These are phyloP conservation scores for Ommatoiulus sabulosus DNA, from an alignment of 2,888 invertebrate genomes.

Conservation along the genomic window DNA sequence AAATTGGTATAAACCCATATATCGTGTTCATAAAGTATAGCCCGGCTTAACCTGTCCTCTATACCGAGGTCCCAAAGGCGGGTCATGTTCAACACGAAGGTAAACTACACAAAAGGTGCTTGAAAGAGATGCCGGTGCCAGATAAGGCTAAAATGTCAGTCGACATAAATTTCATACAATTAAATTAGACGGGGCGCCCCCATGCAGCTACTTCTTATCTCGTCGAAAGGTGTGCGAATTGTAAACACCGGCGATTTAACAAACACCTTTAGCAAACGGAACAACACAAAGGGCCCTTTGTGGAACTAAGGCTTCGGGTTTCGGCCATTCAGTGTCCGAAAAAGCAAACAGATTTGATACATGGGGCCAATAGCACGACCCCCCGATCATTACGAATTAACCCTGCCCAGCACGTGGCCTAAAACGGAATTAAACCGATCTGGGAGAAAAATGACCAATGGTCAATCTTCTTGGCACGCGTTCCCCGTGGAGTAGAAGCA, in stretches of 20 bases:
- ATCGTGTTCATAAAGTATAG: not conserved
- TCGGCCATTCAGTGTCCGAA: not conserved
- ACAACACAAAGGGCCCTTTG: slow-evolving; percentile 32
- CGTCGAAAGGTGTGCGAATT: not conserved
- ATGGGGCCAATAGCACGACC: not conserved
- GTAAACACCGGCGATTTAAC: slow-evolving; percentile 4
- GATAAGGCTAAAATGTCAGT: slow-evolving; percentile 37
- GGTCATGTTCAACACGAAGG: slow-evolving; percentile 18
- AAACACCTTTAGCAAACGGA: not conserved
- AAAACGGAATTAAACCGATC: not conserved
- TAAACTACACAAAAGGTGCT: slow-evolving; percentile 17
- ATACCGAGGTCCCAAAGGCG: slow-evolving; percentile 23
- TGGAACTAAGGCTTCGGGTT: not conserved
- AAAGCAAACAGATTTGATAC: slow-evolving; percentile 1
- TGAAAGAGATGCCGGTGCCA: slow-evolving; percentile 26
- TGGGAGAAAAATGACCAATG: not conserved
- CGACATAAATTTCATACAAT: slow-evolving; percentile 29
- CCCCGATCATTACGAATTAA: not conserved
- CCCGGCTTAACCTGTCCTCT: not conserved
- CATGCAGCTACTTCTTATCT: slow-evolving; percentile 45
- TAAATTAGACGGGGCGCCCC: slow-evolving; percentile 42
- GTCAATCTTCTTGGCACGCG: not conserved
- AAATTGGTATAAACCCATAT: not conserved
- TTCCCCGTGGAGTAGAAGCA: not conserved
- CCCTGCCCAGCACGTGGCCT: slow-evolving; percentile 29